These are phyloP conservation scores for Platyrinchus mystaceus DNA, from an alignment of 2,797 vertebrate species.

Conservation along the genomic window DNA sequence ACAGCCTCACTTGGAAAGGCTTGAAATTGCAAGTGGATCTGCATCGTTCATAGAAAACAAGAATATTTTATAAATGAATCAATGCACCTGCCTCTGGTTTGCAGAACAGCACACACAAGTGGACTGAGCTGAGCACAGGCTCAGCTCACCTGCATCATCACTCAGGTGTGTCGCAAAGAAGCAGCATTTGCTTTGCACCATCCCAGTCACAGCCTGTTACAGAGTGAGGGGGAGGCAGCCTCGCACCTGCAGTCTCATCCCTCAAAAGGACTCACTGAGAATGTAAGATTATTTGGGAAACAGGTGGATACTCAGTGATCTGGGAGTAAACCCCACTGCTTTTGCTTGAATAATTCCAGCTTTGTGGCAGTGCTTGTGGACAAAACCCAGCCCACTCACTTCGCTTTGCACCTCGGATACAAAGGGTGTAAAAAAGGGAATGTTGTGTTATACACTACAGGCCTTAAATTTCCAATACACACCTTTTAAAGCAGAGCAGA, in stretches of 20 bases:
- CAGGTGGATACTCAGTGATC: not conserved
- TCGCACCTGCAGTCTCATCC: not conserved
- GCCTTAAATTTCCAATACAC: not conserved
- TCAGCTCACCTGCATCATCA: not conserved
- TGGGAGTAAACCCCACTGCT: not conserved
- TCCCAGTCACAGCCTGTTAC: not conserved
- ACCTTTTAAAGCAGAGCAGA: not conserved
- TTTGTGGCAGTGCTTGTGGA: not conserved
- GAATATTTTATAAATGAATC: fast-evolving
- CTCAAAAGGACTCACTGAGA: not conserved
- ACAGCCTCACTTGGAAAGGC: not conserved
- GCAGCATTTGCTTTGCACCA: not conserved
- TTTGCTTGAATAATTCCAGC: not conserved
- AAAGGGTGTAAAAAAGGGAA: not conserved
- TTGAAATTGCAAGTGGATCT: not conserved
- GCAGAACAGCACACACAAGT: not conserved
- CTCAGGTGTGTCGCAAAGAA: not conserved
- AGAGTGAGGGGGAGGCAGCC: not conserved
- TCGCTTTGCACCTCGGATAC: not conserved
- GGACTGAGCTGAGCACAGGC: fast-evolving
- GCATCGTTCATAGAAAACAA: not conserved
- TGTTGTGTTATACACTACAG: not conserved
- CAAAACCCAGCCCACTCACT: not conserved
- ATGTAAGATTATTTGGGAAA: not conserved
- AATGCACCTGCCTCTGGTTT: not conserved